Conservation (phyloP, 30 jellyfish, hydroid and myxozoan species). For the Turritopsis rubra region DNA sequence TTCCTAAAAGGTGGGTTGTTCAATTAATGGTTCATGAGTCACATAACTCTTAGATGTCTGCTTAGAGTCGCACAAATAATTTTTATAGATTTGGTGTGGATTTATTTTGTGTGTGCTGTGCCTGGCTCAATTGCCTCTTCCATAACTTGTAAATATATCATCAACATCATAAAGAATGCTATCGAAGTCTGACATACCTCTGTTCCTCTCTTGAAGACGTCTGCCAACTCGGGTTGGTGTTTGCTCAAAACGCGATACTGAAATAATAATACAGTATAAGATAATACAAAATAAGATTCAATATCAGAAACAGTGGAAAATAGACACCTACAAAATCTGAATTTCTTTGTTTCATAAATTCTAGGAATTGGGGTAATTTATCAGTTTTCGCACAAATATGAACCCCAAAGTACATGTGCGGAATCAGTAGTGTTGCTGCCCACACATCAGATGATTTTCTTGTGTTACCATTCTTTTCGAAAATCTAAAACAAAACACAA, state of each 20-base stretch:
- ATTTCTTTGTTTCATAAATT: background rate
- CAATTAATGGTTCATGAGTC: no score
- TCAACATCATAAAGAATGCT: no score
- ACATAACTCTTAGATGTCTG: no score
- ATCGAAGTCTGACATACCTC: background rate
- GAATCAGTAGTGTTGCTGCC: background rate
- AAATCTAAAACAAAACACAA: background rate
- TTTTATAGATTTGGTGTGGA: no score
- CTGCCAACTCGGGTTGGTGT: background rate
- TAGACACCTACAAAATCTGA: background rate
- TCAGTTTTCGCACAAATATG: background rate
- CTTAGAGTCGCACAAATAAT: no score
- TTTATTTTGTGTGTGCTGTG: no score
- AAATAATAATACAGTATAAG: no score
- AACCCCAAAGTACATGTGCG: background rate
- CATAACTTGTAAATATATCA: no score
- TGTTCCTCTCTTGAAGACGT: background rate
- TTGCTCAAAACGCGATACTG: background rate
- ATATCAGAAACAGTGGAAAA: no score
- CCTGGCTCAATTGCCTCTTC: no score
- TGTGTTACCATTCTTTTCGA: background rate
- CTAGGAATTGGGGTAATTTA: background rate
- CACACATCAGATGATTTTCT: background rate
- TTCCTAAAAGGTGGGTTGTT: no score
- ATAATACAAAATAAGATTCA: no score